Evolutionary conservation across 2,113 vertebrate genomes (phyloP).

Genomic region (Thalassoma bifasciatum): DNA sequence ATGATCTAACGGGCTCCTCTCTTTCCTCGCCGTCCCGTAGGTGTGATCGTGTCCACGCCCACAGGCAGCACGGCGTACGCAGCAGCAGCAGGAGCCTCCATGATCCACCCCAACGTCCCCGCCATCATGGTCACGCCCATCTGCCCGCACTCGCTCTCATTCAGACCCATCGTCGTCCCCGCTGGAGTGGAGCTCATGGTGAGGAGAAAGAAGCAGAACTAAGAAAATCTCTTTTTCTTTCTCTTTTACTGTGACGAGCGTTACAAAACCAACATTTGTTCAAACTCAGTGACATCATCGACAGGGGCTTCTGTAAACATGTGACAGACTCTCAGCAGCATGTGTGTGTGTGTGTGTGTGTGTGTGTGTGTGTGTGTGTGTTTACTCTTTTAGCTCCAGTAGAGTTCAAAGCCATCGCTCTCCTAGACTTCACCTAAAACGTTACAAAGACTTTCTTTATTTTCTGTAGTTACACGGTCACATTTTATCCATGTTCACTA

Average conservation of each 20-base stretch:
- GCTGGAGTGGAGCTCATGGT: constrained; percentile 88
- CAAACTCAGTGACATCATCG: no score
- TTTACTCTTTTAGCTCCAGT: neutral
- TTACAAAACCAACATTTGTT: no score
- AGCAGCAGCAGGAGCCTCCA: constrained; percentile 85
- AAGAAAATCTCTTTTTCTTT: no score
- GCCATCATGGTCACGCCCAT: constrained; percentile 89
- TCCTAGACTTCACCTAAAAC: neutral
- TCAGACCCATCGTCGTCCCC: constrained; percentile 87
- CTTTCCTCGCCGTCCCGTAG: constrained; percentile 52
- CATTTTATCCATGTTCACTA: no score
- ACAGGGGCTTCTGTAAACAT: neutral
- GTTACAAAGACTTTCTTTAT: neutral
- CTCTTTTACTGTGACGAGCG: no score
- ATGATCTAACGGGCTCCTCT: neutral
- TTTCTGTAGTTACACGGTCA: neutral
- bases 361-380: no score
- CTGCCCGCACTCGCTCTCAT: constrained; percentile 87
- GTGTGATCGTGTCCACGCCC: constrained; percentile 86
- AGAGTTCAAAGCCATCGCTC: neutral
- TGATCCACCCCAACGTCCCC: constrained; percentile 88
- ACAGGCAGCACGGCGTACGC: constrained; percentile 86
- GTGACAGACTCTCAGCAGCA: neutral
- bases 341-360: no score
- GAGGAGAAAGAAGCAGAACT: constrained; percentile 8